Base-by-base conservation (phyloP, 2,888 invertebrate species). In the Dasysyrphus albostriatus region DNA sequence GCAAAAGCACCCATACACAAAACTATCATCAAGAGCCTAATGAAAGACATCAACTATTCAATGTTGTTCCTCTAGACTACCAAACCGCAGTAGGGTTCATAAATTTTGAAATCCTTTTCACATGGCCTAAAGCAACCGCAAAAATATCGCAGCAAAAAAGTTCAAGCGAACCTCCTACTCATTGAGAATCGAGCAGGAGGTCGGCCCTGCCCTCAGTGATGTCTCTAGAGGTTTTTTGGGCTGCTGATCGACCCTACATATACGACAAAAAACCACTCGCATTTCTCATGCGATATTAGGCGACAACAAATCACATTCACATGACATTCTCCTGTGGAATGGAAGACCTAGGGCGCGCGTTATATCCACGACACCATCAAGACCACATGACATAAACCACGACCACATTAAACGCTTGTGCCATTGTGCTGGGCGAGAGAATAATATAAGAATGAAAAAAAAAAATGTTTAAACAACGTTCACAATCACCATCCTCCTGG, bases 251-350 rank as follows among this genome's bases (percentile, higher is more conserved):
- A 78, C 72, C 67, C 59, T 54, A 24, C 3, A 24, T 3, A 24
- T 24, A 42, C 6, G 34, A 51, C 67, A 67, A 67, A 81, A 76
- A 70, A 76, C 61, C 24, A 69, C 72, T 81, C 70, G 24, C 29
- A 49, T 76, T 80, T 70, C 44, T 69, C 44, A 70, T 58, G 39
- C 59, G 49, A 78, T 85, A 77, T 82, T 79, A 85, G 77, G 82
- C 82, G 82, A 85, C 82, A 82, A 85, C 85, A 85, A 82, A 85
- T 85, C 85, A 85, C 82, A 82, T 82, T 39, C 82, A 42, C 79
- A 75, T 83, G 87, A 79, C 87, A 87, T 47, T 70, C 63, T 74
- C 82, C 67, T 78, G 56, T 44, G 56, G 29, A 78, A 54, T 54
- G 65, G 39, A 75, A 63, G 47, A 61, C 82, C 54, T 49, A 73